Percentiles rank a stretch among this genome's conserved stretches.
These are phyloP conservation scores for Oncorhynchus gorbuscha DNA, from an alignment of 2,113 vertebrate genomes.

Conservation along the genomic window DNA sequence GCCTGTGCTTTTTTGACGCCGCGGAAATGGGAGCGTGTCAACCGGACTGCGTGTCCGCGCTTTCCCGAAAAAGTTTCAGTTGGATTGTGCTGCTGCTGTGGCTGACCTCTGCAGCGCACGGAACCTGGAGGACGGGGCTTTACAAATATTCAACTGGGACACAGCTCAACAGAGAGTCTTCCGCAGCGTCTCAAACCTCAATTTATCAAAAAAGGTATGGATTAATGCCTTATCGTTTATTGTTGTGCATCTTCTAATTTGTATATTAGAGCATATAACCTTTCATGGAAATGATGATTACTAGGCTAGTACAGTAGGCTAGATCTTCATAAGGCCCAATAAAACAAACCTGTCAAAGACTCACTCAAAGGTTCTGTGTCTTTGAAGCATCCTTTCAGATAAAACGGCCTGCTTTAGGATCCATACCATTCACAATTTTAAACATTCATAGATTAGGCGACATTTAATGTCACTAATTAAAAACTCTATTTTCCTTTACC, in stretches of 20 bases:
- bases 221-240: not conserved
- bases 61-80: constrained; percentile 57
- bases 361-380: not conserved
- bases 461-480: not conserved
- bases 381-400: not conserved
- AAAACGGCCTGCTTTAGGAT: too few relatives aligned
- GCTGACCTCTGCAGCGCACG: constrained; percentile 55
- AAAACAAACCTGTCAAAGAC: not conserved
- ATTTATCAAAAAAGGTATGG: constrained; percentile 71
- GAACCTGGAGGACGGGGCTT: constrained; percentile 75
- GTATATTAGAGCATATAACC: not conserved
- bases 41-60: constrained; percentile 54
- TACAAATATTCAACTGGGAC: constrained; percentile 68
- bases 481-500: too few relatives aligned
- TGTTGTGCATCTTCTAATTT: not conserved
- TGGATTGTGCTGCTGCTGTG: constrained; percentile 62
- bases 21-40: constrained; percentile 65
- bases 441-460: not conserved
- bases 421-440: not conserved
- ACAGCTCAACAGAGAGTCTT: constrained; percentile 57
- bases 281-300: not conserved
- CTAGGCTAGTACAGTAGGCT: too few relatives aligned
- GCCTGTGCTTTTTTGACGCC: constrained; percentile 41
- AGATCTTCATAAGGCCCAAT: too few relatives aligned
- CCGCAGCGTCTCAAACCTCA: constrained; percentile 56